phyloP scores from a whole-genome alignment of 2,888 invertebrate species.

The Quadriops clusia region DNA sequence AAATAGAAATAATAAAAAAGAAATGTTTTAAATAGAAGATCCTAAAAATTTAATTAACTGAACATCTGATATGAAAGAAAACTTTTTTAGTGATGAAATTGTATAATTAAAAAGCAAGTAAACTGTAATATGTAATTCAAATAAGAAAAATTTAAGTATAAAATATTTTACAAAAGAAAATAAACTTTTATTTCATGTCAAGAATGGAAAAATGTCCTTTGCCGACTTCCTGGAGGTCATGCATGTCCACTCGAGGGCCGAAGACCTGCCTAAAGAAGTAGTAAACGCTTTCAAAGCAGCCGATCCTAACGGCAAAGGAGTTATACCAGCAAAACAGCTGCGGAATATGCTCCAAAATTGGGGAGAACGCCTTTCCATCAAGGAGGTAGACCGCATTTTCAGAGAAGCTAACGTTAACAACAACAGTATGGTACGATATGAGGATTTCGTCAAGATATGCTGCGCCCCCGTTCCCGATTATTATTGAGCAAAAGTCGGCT shows the following conservation, averaged over 20 bases:
- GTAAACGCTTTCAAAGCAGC: slow-evolving; percentile 84
- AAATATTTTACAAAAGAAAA: too few species aligned
- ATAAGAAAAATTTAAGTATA: too few species aligned
- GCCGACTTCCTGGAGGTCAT: slow-evolving; percentile 92
- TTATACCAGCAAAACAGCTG: slow-evolving; percentile 71
- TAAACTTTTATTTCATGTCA: slow-evolving; percentile 3
- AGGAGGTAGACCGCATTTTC: slow-evolving; percentile 80
- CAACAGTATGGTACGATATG: slow-evolving; percentile 71
- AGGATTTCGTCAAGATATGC: slow-evolving; percentile 85
- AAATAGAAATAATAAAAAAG: slow-evolving; percentile 6
- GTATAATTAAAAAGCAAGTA: slow-evolving; percentile 3
- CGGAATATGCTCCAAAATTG: slow-evolving; percentile 78
- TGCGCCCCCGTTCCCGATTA: slow-evolving; percentile 90
- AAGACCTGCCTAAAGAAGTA: slow-evolving; percentile 73
- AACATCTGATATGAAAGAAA: too few species aligned
- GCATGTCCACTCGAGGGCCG: slow-evolving; percentile 79
- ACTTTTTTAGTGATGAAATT: slow-evolving; percentile 4
- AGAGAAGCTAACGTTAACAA: slow-evolving; percentile 79
- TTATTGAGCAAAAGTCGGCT: too few species aligned
- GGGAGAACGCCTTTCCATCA: slow-evolving; percentile 74
- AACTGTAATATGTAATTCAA: neutral
- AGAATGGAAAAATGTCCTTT: slow-evolving; percentile 75
- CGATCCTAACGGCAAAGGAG: slow-evolving; percentile 60
- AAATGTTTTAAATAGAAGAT: slow-evolving; percentile 1
- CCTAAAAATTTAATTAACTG: slow-evolving; percentile 3